These are phyloP conservation scores for Luehdorfia chinensis DNA, from an alignment of 1,140 invertebrate genomes.

Conservation along the genomic window DNA sequence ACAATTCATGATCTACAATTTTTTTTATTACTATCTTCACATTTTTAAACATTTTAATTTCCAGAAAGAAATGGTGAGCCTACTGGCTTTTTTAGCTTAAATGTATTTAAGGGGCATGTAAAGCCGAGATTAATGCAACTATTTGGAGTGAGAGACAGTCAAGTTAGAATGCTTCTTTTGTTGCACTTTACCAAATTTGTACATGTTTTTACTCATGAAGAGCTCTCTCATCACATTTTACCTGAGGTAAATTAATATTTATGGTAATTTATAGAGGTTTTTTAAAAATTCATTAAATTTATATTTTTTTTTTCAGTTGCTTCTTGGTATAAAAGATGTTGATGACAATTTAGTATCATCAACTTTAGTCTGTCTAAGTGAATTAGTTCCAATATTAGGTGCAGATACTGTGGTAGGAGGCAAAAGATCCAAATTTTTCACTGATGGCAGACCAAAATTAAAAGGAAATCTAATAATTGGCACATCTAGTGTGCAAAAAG, in stretches of 20 bases:
- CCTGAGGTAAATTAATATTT: slow-evolving; percentile 79
- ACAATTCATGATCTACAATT: slow-evolving; percentile 7
- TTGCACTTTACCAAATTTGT: slow-evolving; percentile 85
- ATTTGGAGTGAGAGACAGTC: slow-evolving; percentile 86
- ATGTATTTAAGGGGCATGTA: slow-evolving; percentile 83
- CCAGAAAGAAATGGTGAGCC: slow-evolving; percentile 70
- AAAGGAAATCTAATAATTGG: slow-evolving; percentile 49
- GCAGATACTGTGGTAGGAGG: slow-evolving; percentile 88
- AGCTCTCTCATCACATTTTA: slow-evolving; percentile 82
- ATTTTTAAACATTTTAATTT: slow-evolving; percentile 31
- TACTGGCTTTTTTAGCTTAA: slow-evolving; percentile 79
- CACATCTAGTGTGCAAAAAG: slow-evolving; percentile 24
- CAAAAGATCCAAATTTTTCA: slow-evolving; percentile 87
- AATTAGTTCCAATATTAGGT: slow-evolving; percentile 89
- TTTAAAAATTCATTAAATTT: background rate
- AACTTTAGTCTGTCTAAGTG: slow-evolving; percentile 87
- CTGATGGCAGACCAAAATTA: slow-evolving; percentile 84
- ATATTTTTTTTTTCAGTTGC: slow-evolving; percentile 77
- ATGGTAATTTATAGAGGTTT: background rate
- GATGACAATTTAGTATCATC: slow-evolving; percentile 88
- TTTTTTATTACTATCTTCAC: too few species aligned
- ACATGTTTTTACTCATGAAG: slow-evolving; percentile 82
- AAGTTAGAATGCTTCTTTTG: slow-evolving; percentile 80
- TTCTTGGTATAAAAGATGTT: slow-evolving; percentile 89
- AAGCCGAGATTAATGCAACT: slow-evolving; percentile 86